Conservation (phyloP, 2,888 invertebrate genomes). For the Hypena proboscidalis region DNA sequence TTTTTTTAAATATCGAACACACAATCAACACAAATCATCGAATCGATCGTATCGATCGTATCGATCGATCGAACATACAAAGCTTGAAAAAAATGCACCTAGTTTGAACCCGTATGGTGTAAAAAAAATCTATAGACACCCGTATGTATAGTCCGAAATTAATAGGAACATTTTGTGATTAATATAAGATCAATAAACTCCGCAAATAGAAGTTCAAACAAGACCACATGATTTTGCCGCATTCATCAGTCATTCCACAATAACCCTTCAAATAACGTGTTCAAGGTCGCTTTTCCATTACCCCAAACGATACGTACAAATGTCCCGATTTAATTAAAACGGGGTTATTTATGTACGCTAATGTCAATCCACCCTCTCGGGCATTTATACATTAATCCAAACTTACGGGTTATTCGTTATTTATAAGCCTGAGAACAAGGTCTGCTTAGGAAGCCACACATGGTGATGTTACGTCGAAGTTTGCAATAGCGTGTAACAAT, state of each 20-base stretch:
- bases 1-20: too few species aligned
- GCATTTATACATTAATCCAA: constrained; percentile 8
- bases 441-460: constrained; percentile 38
- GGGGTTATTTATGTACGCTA: constrained; percentile 11
- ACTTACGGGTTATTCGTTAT: constrained; percentile 25
- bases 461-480: constrained; percentile 24
- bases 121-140: too few species aligned
- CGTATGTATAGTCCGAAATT: too few species aligned
- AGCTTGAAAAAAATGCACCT: too few species aligned
- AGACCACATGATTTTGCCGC: constrained; percentile 25
- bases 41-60: too few species aligned
- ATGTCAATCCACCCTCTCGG: constrained; percentile 5
- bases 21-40: too few species aligned
- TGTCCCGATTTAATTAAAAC: constrained; percentile 24
- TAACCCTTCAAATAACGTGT: constrained; percentile 25
- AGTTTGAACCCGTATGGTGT: too few species aligned
- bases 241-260: constrained; percentile 22
- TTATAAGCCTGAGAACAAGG: constrained; percentile 30
- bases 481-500: constrained; percentile 27
- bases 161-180: constrained; percentile 3
- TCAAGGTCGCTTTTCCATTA: constrained; percentile 29
- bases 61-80: too few species aligned
- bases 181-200: neutral
- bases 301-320: constrained; percentile 13
- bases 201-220: constrained; percentile 17